Base-by-base conservation (phyloP, 64 coral and sea anemone species). In the Actinia equina region DNA sequence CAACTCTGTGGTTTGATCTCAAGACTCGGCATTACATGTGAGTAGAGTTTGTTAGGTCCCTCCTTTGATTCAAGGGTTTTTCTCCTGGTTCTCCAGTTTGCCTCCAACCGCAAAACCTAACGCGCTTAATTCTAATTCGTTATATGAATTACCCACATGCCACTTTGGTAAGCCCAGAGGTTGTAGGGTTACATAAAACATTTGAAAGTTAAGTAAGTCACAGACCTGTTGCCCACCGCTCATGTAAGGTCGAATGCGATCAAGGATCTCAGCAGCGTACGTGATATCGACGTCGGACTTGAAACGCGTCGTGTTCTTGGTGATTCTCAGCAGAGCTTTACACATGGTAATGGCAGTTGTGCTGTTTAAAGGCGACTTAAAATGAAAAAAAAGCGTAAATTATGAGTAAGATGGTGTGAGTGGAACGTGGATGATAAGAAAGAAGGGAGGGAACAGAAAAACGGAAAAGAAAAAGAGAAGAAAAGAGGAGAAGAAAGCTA, bases 301-400 rank as follows among this genome's bases (percentile, higher is more conserved):
- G 46, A 83, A 87, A 9, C 63, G 25, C 6, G 42, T 74, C 20
- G 85, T 59, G 51, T 79, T 61, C 30, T 7, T 71, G 55, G 90
- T 87, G 62, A 92, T 92, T 42, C 59, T 92, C 19, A 87, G 77
- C 51, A 92, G 53, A 43, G 79, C 74, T 17, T 71, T 27, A 76
- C 90, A 85, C 62, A 92, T 76, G 44, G 77, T 59, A 10, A 63
- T 13, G 5, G 87, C 90, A 52, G 90, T 92, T 83, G 90, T 83
- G 4, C 60, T 59, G 64, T 92, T 87, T 4, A 87, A 85, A 46
- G 44, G 27, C 49, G 46, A 70, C 90, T n/a, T n/a, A n/a, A n/a
- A n/a, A n/a, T 92, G 25, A 42, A 30, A 25, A 88, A 23, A 80
- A 0, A 77, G 25, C 4, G 11, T 12, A 74, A 30, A 41, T 30